These are phyloP conservation scores for Grallaria varia DNA, from an alignment of 2,113 vertebrate genomes.

Conservation along the genomic window DNA sequence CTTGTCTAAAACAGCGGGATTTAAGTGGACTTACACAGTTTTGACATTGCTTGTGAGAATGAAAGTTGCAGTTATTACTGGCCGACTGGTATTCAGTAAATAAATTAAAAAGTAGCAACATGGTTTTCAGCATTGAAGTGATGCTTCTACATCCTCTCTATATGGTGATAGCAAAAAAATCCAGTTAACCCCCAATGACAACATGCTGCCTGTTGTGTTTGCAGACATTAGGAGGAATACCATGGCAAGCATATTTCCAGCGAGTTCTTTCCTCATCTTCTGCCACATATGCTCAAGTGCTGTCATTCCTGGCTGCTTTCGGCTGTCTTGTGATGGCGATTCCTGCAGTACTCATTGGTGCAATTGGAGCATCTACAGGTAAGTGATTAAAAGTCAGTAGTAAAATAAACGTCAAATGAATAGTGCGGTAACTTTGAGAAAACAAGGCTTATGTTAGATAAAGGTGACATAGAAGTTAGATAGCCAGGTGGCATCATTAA, in stretches of 20 bases:
- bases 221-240: constrained; percentile 94
- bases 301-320: constrained; percentile 95
- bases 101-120: neutral
- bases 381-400: constrained; percentile 2
- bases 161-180: neutral
- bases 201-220: neutral
- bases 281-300: constrained; percentile 93
- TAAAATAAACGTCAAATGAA: neutral
- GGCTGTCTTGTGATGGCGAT: constrained; percentile 95
- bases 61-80: neutral
- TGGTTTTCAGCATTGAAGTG: neutral
- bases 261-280: constrained; percentile 96
- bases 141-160: neutral
- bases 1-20: neutral
- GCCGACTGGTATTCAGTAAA: neutral
- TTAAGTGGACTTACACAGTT: neutral
- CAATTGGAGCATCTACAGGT: constrained; percentile 96
- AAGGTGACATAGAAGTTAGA: neutral
- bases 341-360: constrained; percentile 91
- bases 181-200: neutral
- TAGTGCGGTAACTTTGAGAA: neutral
- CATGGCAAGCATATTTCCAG: constrained; percentile 99
- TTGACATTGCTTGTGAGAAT: neutral
- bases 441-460: neutral
- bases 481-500: neutral